Evolutionary conservation across 2,113 vertebrate species (phyloP).

Genomic region (Acrocephalus arundinaceus): DNA sequence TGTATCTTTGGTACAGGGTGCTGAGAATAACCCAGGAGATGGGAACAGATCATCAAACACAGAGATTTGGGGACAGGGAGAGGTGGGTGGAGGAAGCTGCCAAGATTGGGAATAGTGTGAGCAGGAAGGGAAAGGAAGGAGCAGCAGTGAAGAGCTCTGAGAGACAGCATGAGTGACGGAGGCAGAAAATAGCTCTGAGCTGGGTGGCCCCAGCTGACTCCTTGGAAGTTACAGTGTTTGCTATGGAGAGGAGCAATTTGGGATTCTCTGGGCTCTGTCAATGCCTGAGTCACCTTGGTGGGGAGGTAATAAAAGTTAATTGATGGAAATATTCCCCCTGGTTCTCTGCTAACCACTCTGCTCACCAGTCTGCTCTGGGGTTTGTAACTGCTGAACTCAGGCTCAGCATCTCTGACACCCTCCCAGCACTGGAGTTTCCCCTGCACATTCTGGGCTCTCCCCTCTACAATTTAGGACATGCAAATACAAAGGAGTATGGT

Average conservation of each 20-base stretch:
- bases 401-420: not conserved
- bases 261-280: not conserved
- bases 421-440: not conserved
- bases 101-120: not conserved
- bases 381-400: not conserved
- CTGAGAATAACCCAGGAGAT: constrained; percentile 22
- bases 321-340: not conserved
- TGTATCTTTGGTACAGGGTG: not conserved
- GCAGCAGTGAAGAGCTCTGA: not conserved
- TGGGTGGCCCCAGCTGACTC: constrained; percentile 3
- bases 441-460: fast-evolving
- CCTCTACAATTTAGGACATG: fast-evolving
- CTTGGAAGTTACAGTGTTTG: not conserved
- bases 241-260: not conserved
- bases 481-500: not conserved
- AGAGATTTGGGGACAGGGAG: not conserved
- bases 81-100: constrained; percentile 51
- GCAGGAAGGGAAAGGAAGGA: not conserved
- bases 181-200: constrained; percentile 15
- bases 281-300: not conserved
- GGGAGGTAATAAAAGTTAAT: not conserved
- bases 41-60: not conserved
- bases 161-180: not conserved
- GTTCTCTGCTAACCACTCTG: not conserved
- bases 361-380: not conserved